Evolutionary conservation across 1,140 invertebrate genomes (phyloP), one percentile per base, ranked within the genome.

Genomic region (Asobara japonica): DNA sequence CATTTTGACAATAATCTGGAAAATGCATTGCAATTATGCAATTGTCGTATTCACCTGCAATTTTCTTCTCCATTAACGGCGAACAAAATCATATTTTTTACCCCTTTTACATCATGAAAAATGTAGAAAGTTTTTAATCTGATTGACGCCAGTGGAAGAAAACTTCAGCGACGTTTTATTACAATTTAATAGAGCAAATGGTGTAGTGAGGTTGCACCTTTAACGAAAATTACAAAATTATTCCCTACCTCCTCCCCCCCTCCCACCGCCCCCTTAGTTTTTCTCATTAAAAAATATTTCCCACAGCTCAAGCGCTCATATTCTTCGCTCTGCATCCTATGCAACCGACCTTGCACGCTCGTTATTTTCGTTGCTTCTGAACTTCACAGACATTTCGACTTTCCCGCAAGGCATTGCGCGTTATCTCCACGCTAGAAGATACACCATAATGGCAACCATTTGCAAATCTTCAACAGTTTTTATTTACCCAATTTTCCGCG

Each of bases 301-400:
- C 51, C 51, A 56, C 22, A 56, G 51, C 8, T 5, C 11, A 20
- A 25, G 22, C 4, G 51, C 51, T 56, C 51, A 27, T 56, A 56
- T 56, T 56, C 51, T 27, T 20, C 51, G 51, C 51, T 27, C 51
- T 27, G 51, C 22, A 27, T 56, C 51, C 51, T 56, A 5, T 25
- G 51, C 22, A 56, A 56, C 22, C 51, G 51, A 16, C 51, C 20
- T 20, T 56, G 20, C 25, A 56, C 41, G 13, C 41, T 45, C 41
- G 41, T 56, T 56, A 56, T 56, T 56, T 25, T 25, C 51, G 51
- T 25, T 56, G 51, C 22, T 56, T 27, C 18, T 22, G 22, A 56
- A 56, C 51, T 56, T 56, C 22, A 56, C 51, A 56, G 51, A 56
- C 22, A 22, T 56, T 56, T 56, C 51, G 51, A 56, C 51, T 56